Percentiles rank a stretch among this genome's conserved stretches.
Evolutionary conservation across 2,113 vertebrate genomes (phyloP).

Genomic region (Promerops cafer): DNA sequence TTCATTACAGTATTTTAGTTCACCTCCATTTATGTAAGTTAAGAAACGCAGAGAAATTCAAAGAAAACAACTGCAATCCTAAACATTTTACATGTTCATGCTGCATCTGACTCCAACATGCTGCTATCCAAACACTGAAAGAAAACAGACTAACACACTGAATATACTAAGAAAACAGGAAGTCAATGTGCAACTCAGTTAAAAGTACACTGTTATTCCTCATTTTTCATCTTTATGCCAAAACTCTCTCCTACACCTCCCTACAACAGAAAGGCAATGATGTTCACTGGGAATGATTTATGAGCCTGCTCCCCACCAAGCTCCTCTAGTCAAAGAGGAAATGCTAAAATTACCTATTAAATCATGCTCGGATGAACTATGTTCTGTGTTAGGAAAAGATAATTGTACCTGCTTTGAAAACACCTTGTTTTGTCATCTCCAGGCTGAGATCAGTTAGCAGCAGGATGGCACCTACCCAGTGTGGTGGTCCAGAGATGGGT

Average conservation of each 20-base stretch:
- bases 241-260: neutral
- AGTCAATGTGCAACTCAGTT: neutral
- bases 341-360: neutral
- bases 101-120: neutral
- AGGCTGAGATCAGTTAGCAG: neutral
- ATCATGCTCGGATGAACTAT: neutral
- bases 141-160: neutral
- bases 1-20: neutral
- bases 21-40: neutral
- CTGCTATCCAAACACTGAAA: neutral
- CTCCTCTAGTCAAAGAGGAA: neutral
- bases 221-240: neutral
- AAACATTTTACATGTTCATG: neutral
- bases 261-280: neutral
- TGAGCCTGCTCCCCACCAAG: neutral
- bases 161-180: neutral
- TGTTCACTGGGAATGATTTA: neutral
- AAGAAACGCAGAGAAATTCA: neutral
- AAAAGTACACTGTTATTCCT: neutral
- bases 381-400: neutral
- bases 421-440: neutral
- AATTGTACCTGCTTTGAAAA: neutral
- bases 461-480: neutral
- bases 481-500: neutral
- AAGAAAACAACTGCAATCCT: neutral